Conservation (phyloP, 2,113 vertebrate genomes). For the Poeciliopsis turrubarensis region DNA sequence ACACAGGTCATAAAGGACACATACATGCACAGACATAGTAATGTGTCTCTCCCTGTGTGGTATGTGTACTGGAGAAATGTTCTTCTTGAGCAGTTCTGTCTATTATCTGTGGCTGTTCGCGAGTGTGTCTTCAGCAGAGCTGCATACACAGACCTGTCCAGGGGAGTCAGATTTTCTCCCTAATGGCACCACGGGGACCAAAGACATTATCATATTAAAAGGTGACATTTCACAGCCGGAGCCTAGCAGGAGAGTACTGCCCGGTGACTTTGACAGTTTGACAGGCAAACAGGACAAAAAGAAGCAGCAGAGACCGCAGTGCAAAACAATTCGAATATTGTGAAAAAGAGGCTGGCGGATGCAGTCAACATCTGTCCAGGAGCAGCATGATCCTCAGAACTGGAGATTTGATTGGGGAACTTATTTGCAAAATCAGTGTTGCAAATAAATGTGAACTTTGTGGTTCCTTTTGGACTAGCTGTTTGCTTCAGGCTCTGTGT, state of each 20-base stretch:
- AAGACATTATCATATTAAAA: constrained; percentile 77
- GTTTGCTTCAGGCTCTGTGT: too few relatives aligned
- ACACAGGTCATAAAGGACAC: constrained; percentile 30
- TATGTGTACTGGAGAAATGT: constrained; percentile 2
- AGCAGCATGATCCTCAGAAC: not conserved
- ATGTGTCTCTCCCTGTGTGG: constrained; percentile 10
- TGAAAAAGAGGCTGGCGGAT: constrained; percentile 16
- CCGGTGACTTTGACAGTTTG: constrained; percentile 57
- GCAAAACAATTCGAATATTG: constrained; percentile 24
- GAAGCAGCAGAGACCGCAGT: constrained; percentile 29
- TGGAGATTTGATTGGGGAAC: not conserved
- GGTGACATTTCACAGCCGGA: constrained; percentile 69
- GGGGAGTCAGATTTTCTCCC: constrained; percentile 52
- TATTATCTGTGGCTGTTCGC: not conserved
- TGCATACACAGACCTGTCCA: constrained; percentile 54
- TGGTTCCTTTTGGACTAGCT: too few relatives aligned
- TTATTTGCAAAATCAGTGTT: constrained; percentile 14
- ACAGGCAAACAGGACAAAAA: constrained; percentile 47
- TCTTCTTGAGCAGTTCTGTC: constrained; percentile 1
- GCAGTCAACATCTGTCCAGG: constrained; percentile 36
- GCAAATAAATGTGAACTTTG: not conserved
- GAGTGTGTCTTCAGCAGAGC: constrained; percentile 1
- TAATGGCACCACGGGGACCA: constrained; percentile 70
- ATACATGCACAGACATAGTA: constrained; percentile 21
- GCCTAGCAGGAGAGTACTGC: constrained; percentile 33